Base-by-base conservation (phyloP, 2,888 invertebrate genomes). In the Philonicus albiceps region DNA sequence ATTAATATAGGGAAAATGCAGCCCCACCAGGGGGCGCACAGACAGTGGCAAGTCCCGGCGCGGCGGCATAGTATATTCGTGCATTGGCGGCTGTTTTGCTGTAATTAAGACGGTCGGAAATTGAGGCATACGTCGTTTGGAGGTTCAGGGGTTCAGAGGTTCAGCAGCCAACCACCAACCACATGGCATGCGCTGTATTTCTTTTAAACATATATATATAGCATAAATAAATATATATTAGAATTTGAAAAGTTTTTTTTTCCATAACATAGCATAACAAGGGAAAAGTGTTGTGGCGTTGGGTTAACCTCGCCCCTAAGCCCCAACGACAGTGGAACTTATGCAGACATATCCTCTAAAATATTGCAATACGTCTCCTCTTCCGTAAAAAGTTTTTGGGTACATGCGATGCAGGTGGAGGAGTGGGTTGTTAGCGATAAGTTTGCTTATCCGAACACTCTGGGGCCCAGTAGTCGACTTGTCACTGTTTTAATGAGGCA, bases 21-120 rank as follows among this genome's bases (percentile, higher is more conserved):
- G 31, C 81, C 81, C 53, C 81, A 43, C 22, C 13, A 27, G 7
- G n/a, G 16, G 22, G 22, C 19, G n/a, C 7, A 13, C 19, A 64
- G 64, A 11, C 64, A 27, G 64, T 64, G 22, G n/a, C 34, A 31
- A n/a, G 81, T 8, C 53, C 37, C 74, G 13, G 34, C 34, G 31
- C 49, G 49, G 49, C 27, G 13, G 34, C 34, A 16, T 30, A 30
- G 49, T 16, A 78, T 78, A 78, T 78, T 37, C 53, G 53, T 80
- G 55, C 64, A 55, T 64, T 81, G 81, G 81, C 37, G 81, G 31
- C 55, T 55, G 81, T 64, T 81, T 81, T 64, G n/a, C 31, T 64
- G 81, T 81, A 81, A 81, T 81, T 81, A 81, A 81, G 81, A 81
- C 64, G 31, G 81, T 81, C 55, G 55, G 81, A 81, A 81, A 81